Conservation (phyloP, 2,113 vertebrate species). For the Semicossyphus pulcher region DNA sequence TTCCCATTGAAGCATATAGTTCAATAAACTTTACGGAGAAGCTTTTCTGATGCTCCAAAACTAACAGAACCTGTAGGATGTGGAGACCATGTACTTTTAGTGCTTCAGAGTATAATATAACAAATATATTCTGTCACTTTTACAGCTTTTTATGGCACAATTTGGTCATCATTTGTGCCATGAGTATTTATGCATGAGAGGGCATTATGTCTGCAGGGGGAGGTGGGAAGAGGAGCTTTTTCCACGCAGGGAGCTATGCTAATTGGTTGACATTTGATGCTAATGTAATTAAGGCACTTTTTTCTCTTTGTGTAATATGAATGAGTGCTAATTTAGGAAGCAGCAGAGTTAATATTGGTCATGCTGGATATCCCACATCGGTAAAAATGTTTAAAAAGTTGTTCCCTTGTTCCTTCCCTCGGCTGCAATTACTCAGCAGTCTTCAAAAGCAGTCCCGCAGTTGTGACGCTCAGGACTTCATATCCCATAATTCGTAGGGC, state of each 20-base stretch:
- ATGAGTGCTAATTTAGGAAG: constrained; percentile 37
- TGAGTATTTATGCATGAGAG: constrained; percentile 18
- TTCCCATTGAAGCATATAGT: not conserved
- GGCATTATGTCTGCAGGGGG: constrained; percentile 13
- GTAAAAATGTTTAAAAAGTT: not conserved
- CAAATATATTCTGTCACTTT: not conserved
- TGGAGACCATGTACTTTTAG: not conserved
- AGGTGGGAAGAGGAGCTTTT: constrained; percentile 1
- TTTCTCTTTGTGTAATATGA: constrained; percentile 41
- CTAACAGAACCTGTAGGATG: not conserved
- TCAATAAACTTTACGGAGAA: not conserved
- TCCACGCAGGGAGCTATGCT: constrained; percentile 1
- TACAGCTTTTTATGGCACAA: not conserved
- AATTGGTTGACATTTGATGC: constrained; percentile 71
- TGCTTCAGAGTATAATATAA: too few species aligned
- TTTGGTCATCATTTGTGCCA: not conserved
- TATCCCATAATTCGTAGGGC: constrained; percentile 11
- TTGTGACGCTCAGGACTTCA: not conserved
- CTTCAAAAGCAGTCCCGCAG: not conserved
- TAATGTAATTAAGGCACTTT: constrained; percentile 74
- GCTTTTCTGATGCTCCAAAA: not conserved
- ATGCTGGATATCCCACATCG: accelerated
- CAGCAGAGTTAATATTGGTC: not conserved
- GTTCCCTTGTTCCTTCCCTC: not conserved
- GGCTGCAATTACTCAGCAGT: not conserved